A percentile compares a stretch with the other conserved stretches of the same genome.
These are phyloP conservation scores for Epizoanthus rinbou DNA, from an alignment of 92 coral and sea anemone genomes.

Conservation along the genomic window DNA sequence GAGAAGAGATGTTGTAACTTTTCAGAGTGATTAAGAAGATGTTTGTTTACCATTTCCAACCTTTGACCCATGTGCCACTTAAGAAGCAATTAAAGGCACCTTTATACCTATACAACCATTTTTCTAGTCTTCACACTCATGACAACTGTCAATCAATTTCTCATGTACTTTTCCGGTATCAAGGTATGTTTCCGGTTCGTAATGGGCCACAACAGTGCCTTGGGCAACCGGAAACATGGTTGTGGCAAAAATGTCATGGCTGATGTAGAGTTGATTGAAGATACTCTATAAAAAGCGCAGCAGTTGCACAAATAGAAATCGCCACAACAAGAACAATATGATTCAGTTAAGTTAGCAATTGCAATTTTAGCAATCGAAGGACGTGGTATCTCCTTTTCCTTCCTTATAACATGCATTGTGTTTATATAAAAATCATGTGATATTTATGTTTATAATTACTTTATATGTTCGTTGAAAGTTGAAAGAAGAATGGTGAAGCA, in stretches of 20 bases:
- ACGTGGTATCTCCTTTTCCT: background rate
- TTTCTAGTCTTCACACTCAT: slow-evolving; percentile 27
- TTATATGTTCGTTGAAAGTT: too few species aligned
- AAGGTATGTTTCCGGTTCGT: slow-evolving; percentile 38
- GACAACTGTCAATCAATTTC: slow-evolving; percentile 42
- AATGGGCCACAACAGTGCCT: slow-evolving; percentile 33
- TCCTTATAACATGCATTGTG: too few species aligned
- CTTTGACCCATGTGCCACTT: slow-evolving; percentile 37
- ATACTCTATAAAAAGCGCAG: slow-evolving; percentile 29
- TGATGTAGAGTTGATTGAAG: slow-evolving; percentile 9
- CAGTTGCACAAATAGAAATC: background rate
- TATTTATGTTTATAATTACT: too few species aligned
- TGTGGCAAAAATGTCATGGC: slow-evolving; percentile 22
- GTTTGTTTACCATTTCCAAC: slow-evolving; percentile 1
- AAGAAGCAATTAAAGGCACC: slow-evolving; percentile 31
- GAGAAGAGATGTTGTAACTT: background rate
- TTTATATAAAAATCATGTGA: too few species aligned
- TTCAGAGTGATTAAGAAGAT: background rate
- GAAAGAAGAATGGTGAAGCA: too few species aligned
- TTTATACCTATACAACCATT: slow-evolving; percentile 18
- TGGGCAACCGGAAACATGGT: slow-evolving; percentile 36
- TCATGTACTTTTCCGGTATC: slow-evolving; percentile 33
- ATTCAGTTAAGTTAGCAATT: background rate
- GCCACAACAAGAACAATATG: too few species aligned
- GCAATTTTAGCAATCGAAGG: background rate